A percentile compares a stretch with the other conserved stretches of the same genome.
phyloP scores from a whole-genome alignment of 2,113 vertebrate species.

The Steatornis caripensis region DNA sequence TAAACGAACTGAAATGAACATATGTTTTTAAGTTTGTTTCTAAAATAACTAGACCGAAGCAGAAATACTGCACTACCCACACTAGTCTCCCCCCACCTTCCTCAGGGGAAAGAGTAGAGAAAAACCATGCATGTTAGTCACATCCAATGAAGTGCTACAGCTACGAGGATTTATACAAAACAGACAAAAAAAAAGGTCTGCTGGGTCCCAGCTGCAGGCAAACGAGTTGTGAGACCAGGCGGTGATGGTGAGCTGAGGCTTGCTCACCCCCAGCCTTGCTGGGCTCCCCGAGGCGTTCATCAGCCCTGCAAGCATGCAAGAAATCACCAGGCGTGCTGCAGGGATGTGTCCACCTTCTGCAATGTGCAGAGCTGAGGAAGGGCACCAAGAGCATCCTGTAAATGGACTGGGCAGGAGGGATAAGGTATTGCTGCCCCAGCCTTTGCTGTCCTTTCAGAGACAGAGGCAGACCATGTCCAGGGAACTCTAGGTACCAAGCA shows the following conservation, averaged over 20 bases:
- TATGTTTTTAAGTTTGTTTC: constrained; percentile 57
- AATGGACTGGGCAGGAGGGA: background rate
- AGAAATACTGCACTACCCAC: constrained; percentile 16
- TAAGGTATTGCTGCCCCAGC: background rate
- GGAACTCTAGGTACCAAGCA: background rate
- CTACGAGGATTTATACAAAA: background rate
- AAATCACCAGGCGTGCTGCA: rapidly evolving
- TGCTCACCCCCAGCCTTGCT: background rate
- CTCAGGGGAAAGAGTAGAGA: constrained; percentile 28
- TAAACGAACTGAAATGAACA: constrained; percentile 42
- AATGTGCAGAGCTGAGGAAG: background rate
- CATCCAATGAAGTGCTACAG: constrained; percentile 28
- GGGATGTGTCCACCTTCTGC: background rate
- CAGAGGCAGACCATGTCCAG: background rate
- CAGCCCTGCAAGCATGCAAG: background rate
- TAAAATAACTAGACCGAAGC: constrained; percentile 28
- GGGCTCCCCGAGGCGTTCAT: background rate
- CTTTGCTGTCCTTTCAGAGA: background rate
- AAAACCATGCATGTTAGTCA: constrained; percentile 32
- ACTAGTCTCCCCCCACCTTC: constrained; percentile 9
- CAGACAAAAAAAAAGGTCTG: background rate
- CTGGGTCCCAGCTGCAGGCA: background rate
- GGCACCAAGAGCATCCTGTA: background rate
- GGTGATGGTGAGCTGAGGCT: background rate
- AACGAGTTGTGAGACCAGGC: background rate